Percentiles rank a stretch among this genome's conserved stretches.
These are phyloP conservation scores for Leucophenga varia DNA, from an alignment of 1,140 invertebrate genomes.

Conservation along the genomic window DNA sequence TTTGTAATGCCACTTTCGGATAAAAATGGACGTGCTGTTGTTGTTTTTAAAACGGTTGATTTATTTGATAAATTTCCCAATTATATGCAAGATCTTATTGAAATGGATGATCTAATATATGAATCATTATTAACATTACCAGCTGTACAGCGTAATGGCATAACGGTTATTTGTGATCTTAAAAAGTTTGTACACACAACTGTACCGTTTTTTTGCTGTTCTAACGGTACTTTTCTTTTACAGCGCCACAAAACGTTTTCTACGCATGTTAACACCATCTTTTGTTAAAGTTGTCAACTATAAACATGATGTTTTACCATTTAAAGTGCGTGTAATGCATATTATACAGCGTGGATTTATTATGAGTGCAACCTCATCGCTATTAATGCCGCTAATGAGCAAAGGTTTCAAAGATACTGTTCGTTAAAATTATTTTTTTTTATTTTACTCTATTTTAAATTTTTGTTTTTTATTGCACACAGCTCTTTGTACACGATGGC, in stretches of 20 bases:
- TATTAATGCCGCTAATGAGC: constrained; percentile 48
- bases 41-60: constrained; percentile 48
- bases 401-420: constrained; percentile 48
- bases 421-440: constrained; percentile 4
- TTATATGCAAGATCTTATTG: constrained; percentile 40
- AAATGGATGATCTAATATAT: constrained; percentile 52
- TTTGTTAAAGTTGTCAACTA: constrained; percentile 45
- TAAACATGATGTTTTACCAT: constrained; percentile 42
- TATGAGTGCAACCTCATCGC: constrained; percentile 38
- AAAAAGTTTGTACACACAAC: constrained; percentile 37
- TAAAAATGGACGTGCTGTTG: constrained; percentile 36
- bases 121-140: constrained; percentile 43
- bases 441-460: background rate
- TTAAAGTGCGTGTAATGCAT: constrained; percentile 37
- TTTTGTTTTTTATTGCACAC: too few species aligned
- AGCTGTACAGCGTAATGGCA: constrained; percentile 39
- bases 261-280: constrained; percentile 36
- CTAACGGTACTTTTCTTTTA: background rate
- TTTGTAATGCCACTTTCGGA: constrained; percentile 46
- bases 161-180: constrained; percentile 46
- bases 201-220: too few species aligned
- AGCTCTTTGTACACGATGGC: constrained; percentile 49
- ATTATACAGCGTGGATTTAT: constrained; percentile 45
- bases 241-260: constrained; percentile 37
- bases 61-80: constrained; percentile 42